phyloP scores from a whole-genome alignment of 2,888 invertebrate species.

The Acanthoscelides obtectus region DNA sequence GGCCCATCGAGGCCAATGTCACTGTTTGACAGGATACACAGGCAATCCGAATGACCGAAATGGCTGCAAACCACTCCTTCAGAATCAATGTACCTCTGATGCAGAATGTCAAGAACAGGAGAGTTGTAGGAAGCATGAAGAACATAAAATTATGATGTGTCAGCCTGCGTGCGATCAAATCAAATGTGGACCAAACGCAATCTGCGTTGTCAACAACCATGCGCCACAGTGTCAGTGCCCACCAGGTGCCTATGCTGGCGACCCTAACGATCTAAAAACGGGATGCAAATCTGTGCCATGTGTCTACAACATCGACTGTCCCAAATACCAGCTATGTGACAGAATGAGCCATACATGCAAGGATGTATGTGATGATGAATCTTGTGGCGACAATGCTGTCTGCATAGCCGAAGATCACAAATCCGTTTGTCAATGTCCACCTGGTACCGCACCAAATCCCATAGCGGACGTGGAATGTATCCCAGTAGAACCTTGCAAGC shows the following conservation, averaged over 20 bases:
- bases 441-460: conserved; percentile 76
- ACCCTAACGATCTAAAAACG: conserved; percentile 70
- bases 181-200: conserved; percentile 78
- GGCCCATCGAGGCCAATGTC: conserved; percentile 72
- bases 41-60: conserved; percentile 88
- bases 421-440: conserved; percentile 79
- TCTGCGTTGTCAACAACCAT: conserved; percentile 87
- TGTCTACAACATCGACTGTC: conserved; percentile 82
- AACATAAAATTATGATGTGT: conserved; percentile 61
- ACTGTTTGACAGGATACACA: conserved; percentile 75
- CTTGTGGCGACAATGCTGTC: conserved; percentile 83
- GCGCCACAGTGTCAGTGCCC: conserved; percentile 87
- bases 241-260: conserved; percentile 79
- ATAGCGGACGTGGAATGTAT: conserved; percentile 79
- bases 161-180: conserved; percentile 72
- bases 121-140: conserved; percentile 61
- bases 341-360: conserved; percentile 77
- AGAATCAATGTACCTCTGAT: conserved; percentile 73
- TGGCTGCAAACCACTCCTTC: conserved; percentile 71
- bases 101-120: conserved; percentile 81
- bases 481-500: conserved; percentile 64
- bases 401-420: conserved; percentile 83
- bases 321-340: conserved; percentile 74
- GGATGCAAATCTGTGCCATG: conserved; percentile 81
- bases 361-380: conserved; percentile 74